Evolutionary conservation across 2,888 invertebrate species (phyloP).

Genomic region (Andrena bicolor): DNA sequence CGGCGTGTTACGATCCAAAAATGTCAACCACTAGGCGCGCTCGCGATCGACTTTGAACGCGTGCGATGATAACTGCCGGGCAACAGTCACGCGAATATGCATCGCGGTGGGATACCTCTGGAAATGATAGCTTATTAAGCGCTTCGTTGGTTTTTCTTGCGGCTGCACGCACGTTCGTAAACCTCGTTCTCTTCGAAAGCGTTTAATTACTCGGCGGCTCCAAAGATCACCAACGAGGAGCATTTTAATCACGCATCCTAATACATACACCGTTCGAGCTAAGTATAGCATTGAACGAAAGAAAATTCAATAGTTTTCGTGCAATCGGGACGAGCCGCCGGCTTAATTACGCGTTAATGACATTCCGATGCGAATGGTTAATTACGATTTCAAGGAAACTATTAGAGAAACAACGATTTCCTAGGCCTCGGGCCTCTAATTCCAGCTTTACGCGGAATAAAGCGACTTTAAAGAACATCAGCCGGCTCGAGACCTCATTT

Average conservation of each 20-base stretch:
- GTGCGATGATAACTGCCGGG: constrained; percentile 12
- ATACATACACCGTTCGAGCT: neutral
- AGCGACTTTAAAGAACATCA: neutral
- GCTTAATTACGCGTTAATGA: constrained; percentile 40
- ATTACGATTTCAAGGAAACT: constrained; percentile 31
- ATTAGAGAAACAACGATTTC: constrained; percentile 10
- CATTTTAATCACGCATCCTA: neutral
- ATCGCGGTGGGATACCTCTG: neutral
- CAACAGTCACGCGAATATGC: constrained; percentile 29
- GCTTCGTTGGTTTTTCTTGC: constrained; percentile 9
- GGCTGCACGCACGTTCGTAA: neutral
- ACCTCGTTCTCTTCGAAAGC: neutral
- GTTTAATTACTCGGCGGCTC: neutral
- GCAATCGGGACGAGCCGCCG: neutral
- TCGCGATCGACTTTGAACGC: constrained; percentile 36
- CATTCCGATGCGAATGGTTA: constrained; percentile 26
- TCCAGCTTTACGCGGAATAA: neutral
- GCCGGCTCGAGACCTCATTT: neutral
- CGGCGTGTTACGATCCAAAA: constrained; percentile 19
- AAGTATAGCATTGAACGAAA: neutral
- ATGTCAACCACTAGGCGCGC: constrained; percentile 14
- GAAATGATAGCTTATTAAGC: constrained; percentile 21
- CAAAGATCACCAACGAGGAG: neutral
- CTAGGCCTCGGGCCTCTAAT: neutral
- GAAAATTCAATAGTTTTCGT: constrained; percentile 9